Conservation (phyloP, 2,113 vertebrate species). For the Apaloderma vittatum region DNA sequence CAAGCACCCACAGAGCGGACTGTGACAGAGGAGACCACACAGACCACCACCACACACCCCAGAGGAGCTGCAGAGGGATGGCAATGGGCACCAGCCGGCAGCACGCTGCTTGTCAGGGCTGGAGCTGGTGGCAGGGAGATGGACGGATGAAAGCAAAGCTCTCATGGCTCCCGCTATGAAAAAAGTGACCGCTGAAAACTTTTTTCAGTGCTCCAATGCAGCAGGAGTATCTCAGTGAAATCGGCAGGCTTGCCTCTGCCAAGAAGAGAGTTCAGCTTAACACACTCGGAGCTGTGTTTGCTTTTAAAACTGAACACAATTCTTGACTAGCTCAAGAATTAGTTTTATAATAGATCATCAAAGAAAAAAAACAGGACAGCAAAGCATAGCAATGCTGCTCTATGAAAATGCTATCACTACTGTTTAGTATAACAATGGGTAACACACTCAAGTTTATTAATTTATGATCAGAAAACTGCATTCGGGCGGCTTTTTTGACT, state of each 20-base stretch:
- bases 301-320: not conserved
- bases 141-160: not conserved
- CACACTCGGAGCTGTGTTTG: not conserved
- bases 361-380: not conserved
- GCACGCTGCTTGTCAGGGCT: not conserved
- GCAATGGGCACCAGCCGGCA: not conserved
- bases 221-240: not conserved
- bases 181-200: not conserved
- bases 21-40: not conserved
- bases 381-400: not conserved
- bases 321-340: not conserved
- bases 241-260: not conserved
- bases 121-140: not conserved
- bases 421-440: not conserved
- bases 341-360: not conserved
- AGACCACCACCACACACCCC: not conserved
- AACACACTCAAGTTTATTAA: not conserved
- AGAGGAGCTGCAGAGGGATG: not conserved
- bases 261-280: not conserved
- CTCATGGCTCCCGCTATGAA: rapidly evolving
- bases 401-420: not conserved
- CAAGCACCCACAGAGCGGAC: not conserved
- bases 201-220: not conserved
- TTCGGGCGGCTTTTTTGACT: not conserved
- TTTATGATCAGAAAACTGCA: not conserved